A percentile compares a stretch with the other conserved stretches of the same genome.
Evolutionary conservation across 2,888 invertebrate genomes (phyloP).

Genomic region (Drosophila paramelanica): DNA sequence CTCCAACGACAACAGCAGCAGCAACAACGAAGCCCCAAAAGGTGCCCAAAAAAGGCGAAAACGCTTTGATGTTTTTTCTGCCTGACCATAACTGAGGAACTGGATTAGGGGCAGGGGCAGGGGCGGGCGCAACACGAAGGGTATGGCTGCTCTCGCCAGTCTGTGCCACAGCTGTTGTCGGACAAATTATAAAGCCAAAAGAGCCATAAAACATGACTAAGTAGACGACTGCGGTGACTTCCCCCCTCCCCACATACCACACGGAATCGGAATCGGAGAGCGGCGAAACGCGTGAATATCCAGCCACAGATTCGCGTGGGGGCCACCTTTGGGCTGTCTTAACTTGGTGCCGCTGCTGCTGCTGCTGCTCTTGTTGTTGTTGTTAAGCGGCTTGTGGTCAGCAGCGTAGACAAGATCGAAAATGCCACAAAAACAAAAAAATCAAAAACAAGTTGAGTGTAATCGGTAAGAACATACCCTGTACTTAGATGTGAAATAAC

Average conservation of each 20-base stretch:
- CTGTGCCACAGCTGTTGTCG: conserved; percentile 55
- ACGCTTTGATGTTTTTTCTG: conserved; percentile 64
- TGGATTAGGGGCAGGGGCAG: conserved; percentile 34
- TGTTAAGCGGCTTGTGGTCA: conserved; percentile 63
- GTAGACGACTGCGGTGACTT: conserved; percentile 48
- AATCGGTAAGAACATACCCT: conserved; percentile 1
- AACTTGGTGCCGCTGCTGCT: conserved; percentile 20
- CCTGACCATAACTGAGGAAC: conserved; percentile 51
- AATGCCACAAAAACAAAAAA: conserved; percentile 20
- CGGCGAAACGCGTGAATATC: conserved; percentile 41
- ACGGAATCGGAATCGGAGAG: conserved; percentile 19
- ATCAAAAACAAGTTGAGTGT: not conserved
- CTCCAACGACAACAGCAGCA: conserved; percentile 14
- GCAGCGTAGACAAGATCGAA: conserved; percentile 52
- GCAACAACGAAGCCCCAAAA: conserved; percentile 18
- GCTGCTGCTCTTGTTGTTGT: conserved; percentile 21
- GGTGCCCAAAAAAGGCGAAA: conserved; percentile 52
- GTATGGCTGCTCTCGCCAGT: not conserved
- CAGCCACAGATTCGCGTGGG: conserved; percentile 46
- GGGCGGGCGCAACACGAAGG: too few relatives aligned
- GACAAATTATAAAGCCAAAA: conserved; percentile 66
- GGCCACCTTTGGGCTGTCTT: conserved; percentile 9
- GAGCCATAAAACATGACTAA: conserved; percentile 64
- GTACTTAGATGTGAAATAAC: too few relatives aligned
- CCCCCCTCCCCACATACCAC: conserved; percentile 25